These are phyloP conservation scores for Phaenicophaeus curvirostris DNA, from an alignment of 2,797 vertebrate genomes.

Conservation along the genomic window DNA sequence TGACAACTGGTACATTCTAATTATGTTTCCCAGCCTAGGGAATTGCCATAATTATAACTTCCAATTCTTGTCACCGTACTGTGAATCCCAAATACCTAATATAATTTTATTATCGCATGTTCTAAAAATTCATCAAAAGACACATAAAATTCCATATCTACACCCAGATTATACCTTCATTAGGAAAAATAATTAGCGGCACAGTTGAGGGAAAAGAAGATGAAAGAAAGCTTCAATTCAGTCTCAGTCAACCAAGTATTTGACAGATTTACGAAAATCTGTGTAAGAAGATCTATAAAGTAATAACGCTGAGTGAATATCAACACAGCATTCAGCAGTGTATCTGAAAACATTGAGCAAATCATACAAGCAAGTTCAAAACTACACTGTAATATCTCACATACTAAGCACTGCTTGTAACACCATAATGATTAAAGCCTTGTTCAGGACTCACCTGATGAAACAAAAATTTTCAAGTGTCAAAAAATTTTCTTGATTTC, in stretches of 20 bases:
- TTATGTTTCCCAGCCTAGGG: slow-evolving; percentile 23
- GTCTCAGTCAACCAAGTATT: not conserved
- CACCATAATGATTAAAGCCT: not conserved
- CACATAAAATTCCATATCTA: not conserved
- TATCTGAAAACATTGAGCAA: not conserved
- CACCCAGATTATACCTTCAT: not conserved
- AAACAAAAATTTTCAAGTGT: not conserved
- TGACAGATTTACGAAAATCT: not conserved
- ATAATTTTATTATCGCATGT: not conserved
- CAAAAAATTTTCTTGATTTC: not conserved
- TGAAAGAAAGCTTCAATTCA: not conserved
- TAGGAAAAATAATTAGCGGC: slow-evolving; percentile 6
- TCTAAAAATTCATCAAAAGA: not conserved
- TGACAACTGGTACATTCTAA: slow-evolving; percentile 17
- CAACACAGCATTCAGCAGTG: not conserved
- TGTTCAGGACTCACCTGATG: not conserved
- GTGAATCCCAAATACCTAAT: not conserved
- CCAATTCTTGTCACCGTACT: slow-evolving; percentile 18
- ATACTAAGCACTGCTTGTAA: not conserved
- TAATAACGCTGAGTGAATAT: not conserved
- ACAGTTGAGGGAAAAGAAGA: not conserved
- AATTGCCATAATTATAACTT: slow-evolving; percentile 18
- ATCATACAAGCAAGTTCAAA: not conserved
- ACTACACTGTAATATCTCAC: not conserved
- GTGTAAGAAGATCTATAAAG: not conserved